Percentiles rank a stretch among this genome's conserved stretches.
These are phyloP conservation scores for Mystacides longicornis DNA, from an alignment of 2,888 invertebrate species.

Conservation along the genomic window DNA sequence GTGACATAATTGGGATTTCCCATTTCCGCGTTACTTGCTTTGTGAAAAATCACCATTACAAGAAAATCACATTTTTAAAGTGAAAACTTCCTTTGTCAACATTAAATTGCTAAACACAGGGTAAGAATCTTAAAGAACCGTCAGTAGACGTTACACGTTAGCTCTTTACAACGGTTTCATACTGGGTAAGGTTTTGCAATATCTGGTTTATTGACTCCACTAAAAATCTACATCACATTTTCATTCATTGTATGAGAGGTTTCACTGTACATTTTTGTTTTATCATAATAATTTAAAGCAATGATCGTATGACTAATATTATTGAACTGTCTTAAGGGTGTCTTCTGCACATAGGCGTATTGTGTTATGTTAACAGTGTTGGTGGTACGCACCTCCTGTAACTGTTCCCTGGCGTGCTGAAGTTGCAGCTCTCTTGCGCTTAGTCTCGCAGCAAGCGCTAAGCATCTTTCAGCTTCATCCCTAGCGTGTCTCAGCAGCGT, in stretches of 20 bases:
- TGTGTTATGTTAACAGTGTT: background rate
- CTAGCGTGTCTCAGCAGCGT: slow-evolving; percentile 79
- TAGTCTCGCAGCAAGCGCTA: slow-evolving; percentile 79
- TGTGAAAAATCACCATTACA: too few relatives aligned
- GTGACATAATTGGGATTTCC: too few relatives aligned
- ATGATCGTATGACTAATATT: background rate
- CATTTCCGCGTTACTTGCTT: too few relatives aligned
- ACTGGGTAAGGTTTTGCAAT: too few relatives aligned
- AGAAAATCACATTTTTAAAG: too few relatives aligned
- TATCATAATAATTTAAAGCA: background rate
- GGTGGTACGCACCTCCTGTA: slow-evolving; percentile 58
- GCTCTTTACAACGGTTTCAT: too few relatives aligned
- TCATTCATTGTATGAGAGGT: background rate
- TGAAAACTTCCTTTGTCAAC: too few relatives aligned
- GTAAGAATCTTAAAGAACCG: too few relatives aligned
- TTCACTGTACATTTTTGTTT: background rate
- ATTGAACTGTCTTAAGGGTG: background rate
- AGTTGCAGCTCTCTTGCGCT: slow-evolving; percentile 81
- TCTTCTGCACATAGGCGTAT: background rate
- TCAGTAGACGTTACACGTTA: too few relatives aligned
- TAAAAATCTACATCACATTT: background rate
- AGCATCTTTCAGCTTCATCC: slow-evolving; percentile 82
- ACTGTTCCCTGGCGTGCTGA: slow-evolving; percentile 76
- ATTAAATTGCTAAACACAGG: too few relatives aligned
- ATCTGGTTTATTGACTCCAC: too few relatives aligned